These are phyloP conservation scores for Ctenicera cuprea DNA, from an alignment of 2,888 invertebrate species.

Conservation along the genomic window DNA sequence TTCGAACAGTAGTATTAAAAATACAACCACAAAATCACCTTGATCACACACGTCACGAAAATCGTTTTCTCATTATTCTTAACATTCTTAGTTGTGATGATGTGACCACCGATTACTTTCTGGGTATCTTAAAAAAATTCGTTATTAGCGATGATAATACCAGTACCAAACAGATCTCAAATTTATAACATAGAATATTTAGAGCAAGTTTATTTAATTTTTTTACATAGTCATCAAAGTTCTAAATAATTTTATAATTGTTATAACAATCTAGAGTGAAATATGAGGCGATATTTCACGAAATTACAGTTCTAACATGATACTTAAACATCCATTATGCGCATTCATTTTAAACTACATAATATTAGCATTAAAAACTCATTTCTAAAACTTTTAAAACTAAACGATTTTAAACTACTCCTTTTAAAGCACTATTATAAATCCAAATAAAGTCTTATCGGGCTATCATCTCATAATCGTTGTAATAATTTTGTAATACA, in stretches of 20 bases:
- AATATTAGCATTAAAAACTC: slow-evolving; percentile 54
- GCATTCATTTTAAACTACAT: slow-evolving; percentile 42
- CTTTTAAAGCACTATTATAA: slow-evolving; percentile 52
- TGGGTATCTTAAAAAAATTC: too few relatives aligned
- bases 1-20: too few relatives aligned
- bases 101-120: too few relatives aligned
- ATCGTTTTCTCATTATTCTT: too few relatives aligned
- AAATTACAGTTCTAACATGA: slow-evolving; percentile 59
- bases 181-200: too few relatives aligned
- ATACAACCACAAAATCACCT: too few relatives aligned
- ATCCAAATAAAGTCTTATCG: slow-evolving; percentile 36
- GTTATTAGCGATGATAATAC: too few relatives aligned
- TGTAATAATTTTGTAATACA: slow-evolving; percentile 22
- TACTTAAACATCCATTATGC: slow-evolving; percentile 60
- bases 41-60: too few relatives aligned
- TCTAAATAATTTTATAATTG: slow-evolving; percentile 44
- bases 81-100: too few relatives aligned
- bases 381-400: slow-evolving; percentile 47
- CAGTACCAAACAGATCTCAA: too few relatives aligned
- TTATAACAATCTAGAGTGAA: slow-evolving; percentile 40
- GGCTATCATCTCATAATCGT: slow-evolving; percentile 27
- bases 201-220: too few relatives aligned
- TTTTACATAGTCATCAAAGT: not conserved
- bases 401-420: slow-evolving; percentile 59
- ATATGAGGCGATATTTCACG: slow-evolving; percentile 42